A percentile compares a stretch with the other conserved stretches of the same genome.
Evolutionary conservation across 2,888 invertebrate genomes (phyloP).

Genomic region (Diarsia brunnea): DNA sequence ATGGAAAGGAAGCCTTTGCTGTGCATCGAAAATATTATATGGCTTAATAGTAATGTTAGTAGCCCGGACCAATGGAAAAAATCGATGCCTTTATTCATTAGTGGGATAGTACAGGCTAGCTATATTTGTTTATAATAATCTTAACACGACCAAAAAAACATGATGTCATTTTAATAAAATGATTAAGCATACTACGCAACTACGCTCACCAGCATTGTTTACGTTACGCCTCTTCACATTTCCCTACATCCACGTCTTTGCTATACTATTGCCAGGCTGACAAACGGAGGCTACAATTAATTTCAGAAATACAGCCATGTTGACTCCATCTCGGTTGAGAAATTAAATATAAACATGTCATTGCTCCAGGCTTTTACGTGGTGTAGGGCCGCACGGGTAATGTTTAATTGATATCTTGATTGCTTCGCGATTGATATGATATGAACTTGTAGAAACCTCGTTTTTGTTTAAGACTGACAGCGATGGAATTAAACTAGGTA

Average conservation of each 20-base stretch:
- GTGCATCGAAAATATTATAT: no score
- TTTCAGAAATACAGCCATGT: constrained; percentile 80
- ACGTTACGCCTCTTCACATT: constrained; percentile 41
- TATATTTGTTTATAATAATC: background rate
- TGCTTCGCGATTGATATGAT: constrained; percentile 59
- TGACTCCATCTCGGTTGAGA: constrained; percentile 78
- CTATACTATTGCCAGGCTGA: constrained; percentile 77
- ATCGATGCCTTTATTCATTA: background rate
- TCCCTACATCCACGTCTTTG: constrained; percentile 43
- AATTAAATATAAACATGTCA: constrained; percentile 80
- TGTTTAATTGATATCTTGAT: constrained; percentile 73
- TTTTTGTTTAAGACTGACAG: constrained; percentile 3
- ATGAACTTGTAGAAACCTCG: constrained; percentile 24
- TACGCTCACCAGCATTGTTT: background rate
- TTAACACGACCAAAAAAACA: background rate
- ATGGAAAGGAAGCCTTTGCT: no score
- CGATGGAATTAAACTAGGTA: background rate
- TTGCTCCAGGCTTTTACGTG: constrained; percentile 68
- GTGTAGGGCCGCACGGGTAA: constrained; percentile 60
- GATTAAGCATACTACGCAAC: no score
- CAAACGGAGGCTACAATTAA: constrained; percentile 83
- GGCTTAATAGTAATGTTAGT: no score
- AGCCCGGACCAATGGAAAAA: background rate
- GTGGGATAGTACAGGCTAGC: background rate
- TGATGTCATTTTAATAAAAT: background rate